Evolutionary conservation across 2,888 invertebrate genomes (phyloP).

Genomic region (Philereme transversata): DNA sequence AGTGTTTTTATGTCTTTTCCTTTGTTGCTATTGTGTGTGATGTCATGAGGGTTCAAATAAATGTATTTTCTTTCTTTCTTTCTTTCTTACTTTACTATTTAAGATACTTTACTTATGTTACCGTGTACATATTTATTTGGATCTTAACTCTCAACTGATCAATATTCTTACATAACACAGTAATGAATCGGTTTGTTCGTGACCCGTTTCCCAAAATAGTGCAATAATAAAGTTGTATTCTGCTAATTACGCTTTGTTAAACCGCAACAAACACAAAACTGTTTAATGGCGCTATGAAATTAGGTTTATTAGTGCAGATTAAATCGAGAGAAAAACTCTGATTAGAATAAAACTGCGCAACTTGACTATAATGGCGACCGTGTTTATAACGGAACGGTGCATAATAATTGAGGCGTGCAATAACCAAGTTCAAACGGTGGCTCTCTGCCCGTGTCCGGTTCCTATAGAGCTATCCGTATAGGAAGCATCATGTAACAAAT

Average conservation of each 20-base stretch:
- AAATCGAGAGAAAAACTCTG: conserved; percentile 43
- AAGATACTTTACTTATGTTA: conserved; percentile 10
- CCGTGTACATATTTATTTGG: not conserved
- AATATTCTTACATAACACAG: conserved; percentile 41
- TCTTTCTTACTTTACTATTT: too few species aligned
- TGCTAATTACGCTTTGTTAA: conserved; percentile 50
- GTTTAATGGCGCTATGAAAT: conserved; percentile 49
- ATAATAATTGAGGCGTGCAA: conserved; percentile 46
- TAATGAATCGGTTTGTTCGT: conserved; percentile 43
- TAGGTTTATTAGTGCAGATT: conserved; percentile 53
- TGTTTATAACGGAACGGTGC: conserved; percentile 46
- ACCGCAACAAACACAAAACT: conserved; percentile 57
- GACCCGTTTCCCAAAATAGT: conserved; percentile 53
- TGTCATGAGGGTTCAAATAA: too few species aligned
- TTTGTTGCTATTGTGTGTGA: too few species aligned
- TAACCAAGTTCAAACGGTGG: conserved; percentile 34
- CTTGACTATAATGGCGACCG: conserved; percentile 40
- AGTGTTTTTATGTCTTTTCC: too few species aligned
- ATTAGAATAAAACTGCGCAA: conserved; percentile 48
- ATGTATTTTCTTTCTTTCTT: too few species aligned
- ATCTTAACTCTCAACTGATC: conserved; percentile 45
- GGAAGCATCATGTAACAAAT: conserved; percentile 16
- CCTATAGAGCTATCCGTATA: conserved; percentile 9
- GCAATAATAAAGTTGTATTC: conserved; percentile 48
- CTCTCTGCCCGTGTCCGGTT: conserved; percentile 33